Percentiles rank a stretch among this genome's conserved stretches.
Conservation (phyloP, 2,113 vertebrate genomes). For the Ptilorrhoa leucosticta region DNA sequence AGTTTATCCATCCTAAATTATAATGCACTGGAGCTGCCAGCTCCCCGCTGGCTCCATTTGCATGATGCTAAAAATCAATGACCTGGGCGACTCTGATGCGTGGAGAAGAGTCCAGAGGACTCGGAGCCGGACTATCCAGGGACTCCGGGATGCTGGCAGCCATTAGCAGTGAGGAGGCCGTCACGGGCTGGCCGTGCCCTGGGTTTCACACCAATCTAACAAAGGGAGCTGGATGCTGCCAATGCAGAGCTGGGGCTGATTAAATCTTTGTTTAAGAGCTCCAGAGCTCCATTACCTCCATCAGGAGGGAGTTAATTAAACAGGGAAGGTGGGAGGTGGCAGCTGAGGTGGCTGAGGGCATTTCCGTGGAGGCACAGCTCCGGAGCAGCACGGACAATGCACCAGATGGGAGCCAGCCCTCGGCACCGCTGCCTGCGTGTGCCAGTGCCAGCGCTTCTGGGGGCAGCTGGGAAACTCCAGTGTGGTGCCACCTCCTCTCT, state of each 20-base stretch:
- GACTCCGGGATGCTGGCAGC: background rate
- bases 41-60: slow-evolving; percentile 35
- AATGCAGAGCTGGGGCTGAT: background rate
- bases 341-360: background rate
- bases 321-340: slow-evolving; percentile 35
- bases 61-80: slow-evolving; percentile 5
- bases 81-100: background rate
- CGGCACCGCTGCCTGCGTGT: fast-evolving
- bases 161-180: background rate
- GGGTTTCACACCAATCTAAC: slow-evolving; percentile 45
- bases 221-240: background rate
- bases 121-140: background rate
- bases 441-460: fast-evolving
- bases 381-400: fast-evolving
- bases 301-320: slow-evolving; percentile 58
- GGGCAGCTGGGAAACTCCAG: background rate
- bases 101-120: background rate
- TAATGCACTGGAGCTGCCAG: slow-evolving; percentile 17
- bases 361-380: background rate
- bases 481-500: background rate
- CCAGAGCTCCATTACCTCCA: slow-evolving; percentile 1
- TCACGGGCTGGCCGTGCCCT: background rate
- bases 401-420: background rate
- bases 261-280: slow-evolving; percentile 62
- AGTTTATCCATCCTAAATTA: slow-evolving; percentile 54